Base-by-base conservation (phyloP, 2,113 vertebrate genomes). In the Corythoichthys intestinalis region DNA sequence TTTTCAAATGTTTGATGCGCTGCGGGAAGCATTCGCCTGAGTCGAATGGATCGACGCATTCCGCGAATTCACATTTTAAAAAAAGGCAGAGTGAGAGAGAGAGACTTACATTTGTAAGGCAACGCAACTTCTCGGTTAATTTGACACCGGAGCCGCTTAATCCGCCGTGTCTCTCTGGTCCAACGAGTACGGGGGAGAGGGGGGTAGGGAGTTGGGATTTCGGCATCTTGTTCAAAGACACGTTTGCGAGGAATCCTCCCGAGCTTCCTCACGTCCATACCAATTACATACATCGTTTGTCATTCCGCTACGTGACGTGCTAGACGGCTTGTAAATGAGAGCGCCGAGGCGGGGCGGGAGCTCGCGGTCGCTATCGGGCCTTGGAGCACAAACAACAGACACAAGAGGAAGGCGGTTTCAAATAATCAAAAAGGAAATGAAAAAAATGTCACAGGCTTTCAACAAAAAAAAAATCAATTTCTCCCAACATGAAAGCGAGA, bases 361-460 rank as follows among this genome's bases (percentile, higher is more conserved):
- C 56, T 14, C 34, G 34, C 6, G 3, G 3, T 58, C 14, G 56
- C 56, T 58, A 58, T 58, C 56, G 2, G 56, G 56, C 56, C 56
- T 37, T 37, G 56, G 56, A 37, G 56, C 56, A 37, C 12, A 58
- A 58, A 58, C 34, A 37, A 37, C 56, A 37, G 28, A 58, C 6
- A 13, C 6, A 13, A 58, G 56, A 14, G 56, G 12, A 2, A 58
- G 56, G 56, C 13, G 35, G 56, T 37, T 58, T 58, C 56, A 58
- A 58, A 58, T 58, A 35, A 58, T 37, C 56, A 38, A 58, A 58
- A 58, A 58, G 56, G 56, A 58, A 58, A 58, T 58, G 56, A 58
- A 58, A 56, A 56, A 56, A 56, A 54, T 11, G 56, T 37, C 34
- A 37, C 5, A 6, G 11, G 56, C 56, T 3, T 37, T 17, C 7